Evolutionary conservation across 2,113 vertebrate species (phyloP), one percentile per base, ranked within the genome.

Genomic region (Trichechus manatus): DNA sequence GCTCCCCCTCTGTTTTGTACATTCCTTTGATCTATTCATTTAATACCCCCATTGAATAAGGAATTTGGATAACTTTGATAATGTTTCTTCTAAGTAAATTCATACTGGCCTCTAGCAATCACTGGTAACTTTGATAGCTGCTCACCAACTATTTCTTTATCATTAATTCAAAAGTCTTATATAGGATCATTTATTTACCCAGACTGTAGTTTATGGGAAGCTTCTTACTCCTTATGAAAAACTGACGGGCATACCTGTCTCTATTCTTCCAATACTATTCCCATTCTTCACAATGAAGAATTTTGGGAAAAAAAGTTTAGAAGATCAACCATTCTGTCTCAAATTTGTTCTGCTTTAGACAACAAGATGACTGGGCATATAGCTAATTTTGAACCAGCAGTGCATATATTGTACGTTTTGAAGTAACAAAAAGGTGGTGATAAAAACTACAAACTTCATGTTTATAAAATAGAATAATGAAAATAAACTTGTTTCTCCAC

Each of bases 381-480:
- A 84, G 79, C 50, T 93, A 96, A 97, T 94, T 95, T 97, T 91
- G 39, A 39, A 39, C 3, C 39, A 39, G 14, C 11, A 63, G 56
- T 61, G 68, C 44, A 87, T 86, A 95, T 93, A 91, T 87, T 91
- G 39, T 93, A 33, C 86, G 63, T 83, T 95, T 95, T 86, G 68
- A 94, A 92, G 82, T 88, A 47, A 89, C 93, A 96, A 95, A 89
- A 96, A 90, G 59, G 94, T 75, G 87, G 77, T 84, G 84, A 87
- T 90, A 87, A 92, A 90, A 95, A 66, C 70, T 36, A 92, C 81
- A 93, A 91, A 95, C 75, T 91, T 95, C 87, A 70, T 72, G 10
- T 81, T 97, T 97, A 42, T 66, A 96, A 97, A 95, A 93, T 89
- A 87, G 94, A 95, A 56, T 93, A 97, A 95, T 95, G n/a, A 96